Evolutionary conservation across 2,888 invertebrate genomes (phyloP).

Genomic region (Pseudococcus viburni): DNA sequence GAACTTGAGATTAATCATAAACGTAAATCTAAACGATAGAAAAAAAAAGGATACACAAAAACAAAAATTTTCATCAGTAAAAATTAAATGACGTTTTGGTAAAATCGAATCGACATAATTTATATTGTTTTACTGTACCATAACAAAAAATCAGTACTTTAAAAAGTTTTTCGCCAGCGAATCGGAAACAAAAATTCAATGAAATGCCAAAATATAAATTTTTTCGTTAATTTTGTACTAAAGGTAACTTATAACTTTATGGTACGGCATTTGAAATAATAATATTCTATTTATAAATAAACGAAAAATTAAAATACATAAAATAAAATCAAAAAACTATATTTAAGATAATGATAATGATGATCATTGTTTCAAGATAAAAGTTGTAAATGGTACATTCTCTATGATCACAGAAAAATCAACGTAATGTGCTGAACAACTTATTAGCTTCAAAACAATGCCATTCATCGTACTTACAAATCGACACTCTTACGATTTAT

Average conservation of each 20-base stretch:
- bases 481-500: constrained; percentile 41
- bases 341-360: constrained; percentile 52
- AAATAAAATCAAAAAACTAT: constrained; percentile 50
- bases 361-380: constrained; percentile 60
- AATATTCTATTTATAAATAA: constrained; percentile 57
- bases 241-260: constrained; percentile 62
- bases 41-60: constrained; percentile 43
- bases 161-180: neutral
- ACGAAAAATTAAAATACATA: constrained; percentile 48
- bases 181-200: neutral
- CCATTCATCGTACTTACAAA: constrained; percentile 43
- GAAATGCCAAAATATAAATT: constrained; percentile 21
- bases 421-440: constrained; percentile 50
- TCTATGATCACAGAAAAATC: constrained; percentile 55
- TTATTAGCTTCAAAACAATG: constrained; percentile 57
- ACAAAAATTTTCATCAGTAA: constrained; percentile 15
- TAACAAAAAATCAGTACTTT: constrained; percentile 29
- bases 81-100: constrained; percentile 28
- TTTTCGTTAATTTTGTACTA: constrained; percentile 28
- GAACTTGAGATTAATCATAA: constrained; percentile 27
- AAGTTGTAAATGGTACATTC: constrained; percentile 56
- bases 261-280: constrained; percentile 62
- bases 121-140: neutral
- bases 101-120: constrained; percentile 18
- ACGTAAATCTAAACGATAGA: constrained; percentile 34